Conservation (phyloP, 2,797 vertebrate genomes). For the Artibeus lituratus region DNA sequence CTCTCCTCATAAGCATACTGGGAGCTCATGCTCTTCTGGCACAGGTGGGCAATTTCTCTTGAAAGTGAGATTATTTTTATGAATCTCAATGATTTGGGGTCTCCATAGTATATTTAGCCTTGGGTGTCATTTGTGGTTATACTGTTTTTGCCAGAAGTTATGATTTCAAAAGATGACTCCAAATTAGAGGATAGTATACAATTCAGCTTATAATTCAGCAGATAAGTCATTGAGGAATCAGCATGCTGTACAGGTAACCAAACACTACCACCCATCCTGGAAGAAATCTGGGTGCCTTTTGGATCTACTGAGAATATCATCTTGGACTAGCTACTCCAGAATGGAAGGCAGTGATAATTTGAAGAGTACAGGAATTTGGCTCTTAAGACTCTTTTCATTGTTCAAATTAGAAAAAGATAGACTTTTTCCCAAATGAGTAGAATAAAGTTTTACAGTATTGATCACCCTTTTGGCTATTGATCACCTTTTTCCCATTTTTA, state of each 20-base stretch:
- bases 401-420: not conserved
- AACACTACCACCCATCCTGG: not conserved
- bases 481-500: not conserved
- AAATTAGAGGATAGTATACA: not conserved
- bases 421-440: not conserved
- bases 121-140: not conserved
- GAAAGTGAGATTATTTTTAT: not conserved
- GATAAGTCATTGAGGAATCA: not conserved
- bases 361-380: not conserved
- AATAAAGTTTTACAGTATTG: not conserved
- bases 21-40: not conserved
- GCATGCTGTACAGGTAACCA: not conserved
- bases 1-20: not conserved
- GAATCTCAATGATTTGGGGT: not conserved
- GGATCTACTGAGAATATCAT: not conserved
- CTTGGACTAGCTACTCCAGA: not conserved
- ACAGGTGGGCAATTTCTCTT: not conserved
- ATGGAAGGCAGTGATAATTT: not conserved
- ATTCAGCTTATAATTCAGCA: not conserved
- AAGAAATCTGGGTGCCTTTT: not conserved
- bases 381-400: not conserved
- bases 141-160: not conserved
- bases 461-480: not conserved
- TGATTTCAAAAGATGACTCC: not conserved
- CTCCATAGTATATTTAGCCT: not conserved